Evolutionary conservation across 1,140 invertebrate genomes (phyloP), one percentile per base, ranked within the genome.

Genomic region (Lepidurus couesii): DNA sequence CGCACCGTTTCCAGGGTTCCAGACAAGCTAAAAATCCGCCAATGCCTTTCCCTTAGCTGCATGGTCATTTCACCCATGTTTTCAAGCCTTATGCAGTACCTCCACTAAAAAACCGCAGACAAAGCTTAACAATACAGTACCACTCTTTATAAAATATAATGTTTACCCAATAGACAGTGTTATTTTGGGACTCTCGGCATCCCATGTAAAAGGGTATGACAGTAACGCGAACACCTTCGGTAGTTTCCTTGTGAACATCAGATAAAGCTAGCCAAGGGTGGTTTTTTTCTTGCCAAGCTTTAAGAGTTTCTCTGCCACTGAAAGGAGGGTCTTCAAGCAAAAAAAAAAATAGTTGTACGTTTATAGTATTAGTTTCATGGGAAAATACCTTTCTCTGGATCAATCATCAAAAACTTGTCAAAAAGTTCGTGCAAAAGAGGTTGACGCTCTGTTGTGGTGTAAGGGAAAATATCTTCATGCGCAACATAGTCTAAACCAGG

Each of bases 171-270:
- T 95, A 96, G n/a, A 95, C 93, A 47, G 92, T 91, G 47, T 91
- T 92, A 77, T 92, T 92, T 83, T 96, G 94, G 74, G 92, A 92
- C 83, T 95, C 93, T 81, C 95, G 89, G 82, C 93, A 96, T 42
- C 95, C 95, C 93, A 97, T 96, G 84, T 97, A 98, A 86, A 98
- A 98, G 5, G 97, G 97, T 85, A 98, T 98, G 4, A 98, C 97
- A 10, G 97, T 99, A 7, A 99, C 92, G 24, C 96, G 87, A 81
- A 98, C 92, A 85, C 94, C 93, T 86, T 98, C 95, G 0, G 97
- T 98, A 0, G 95, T 98, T 87, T 98, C 95, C 84, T 95, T 94
- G 84, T 98, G 95, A n/a, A 99, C 96, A 87, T 98, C 95, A 44
- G 95, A 96, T 75, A 98, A 86, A 84, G 98, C 95, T 53, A 98